Conservation (phyloP, 1,140 invertebrate species). For the Mercenaria mercenaria region DNA sequence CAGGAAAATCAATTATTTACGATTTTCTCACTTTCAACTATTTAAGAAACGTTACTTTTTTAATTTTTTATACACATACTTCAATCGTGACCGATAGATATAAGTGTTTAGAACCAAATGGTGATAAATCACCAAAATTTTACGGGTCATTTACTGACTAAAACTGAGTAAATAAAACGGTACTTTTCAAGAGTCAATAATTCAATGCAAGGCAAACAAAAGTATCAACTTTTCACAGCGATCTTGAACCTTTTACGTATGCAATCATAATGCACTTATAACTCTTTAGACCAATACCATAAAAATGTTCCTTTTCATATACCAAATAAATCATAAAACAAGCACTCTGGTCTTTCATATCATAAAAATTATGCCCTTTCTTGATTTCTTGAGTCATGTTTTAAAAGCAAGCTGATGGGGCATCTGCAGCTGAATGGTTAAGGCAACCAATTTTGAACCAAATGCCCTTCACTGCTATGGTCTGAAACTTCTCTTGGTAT, state of each 20-base stretch:
- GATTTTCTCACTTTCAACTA: neutral
- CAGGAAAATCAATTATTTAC: constrained; percentile 36
- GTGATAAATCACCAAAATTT: neutral
- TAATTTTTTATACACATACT: neutral
- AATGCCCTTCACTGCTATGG: too few species aligned
- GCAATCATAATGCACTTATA: neutral
- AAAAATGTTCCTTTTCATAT: neutral
- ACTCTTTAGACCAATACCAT: neutral
- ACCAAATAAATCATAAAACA: constrained; percentile 16
- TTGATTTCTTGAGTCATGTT: too few species aligned
- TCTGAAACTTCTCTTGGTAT: too few species aligned
- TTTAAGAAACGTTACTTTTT: constrained; percentile 11
- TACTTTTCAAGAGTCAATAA: constrained; percentile 10
- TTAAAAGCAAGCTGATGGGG: too few species aligned
- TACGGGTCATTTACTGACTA: neutral
- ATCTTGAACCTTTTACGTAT: neutral
- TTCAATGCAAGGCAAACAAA: constrained; percentile 12
- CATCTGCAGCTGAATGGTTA: too few species aligned
- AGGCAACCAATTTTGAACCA: too few species aligned
- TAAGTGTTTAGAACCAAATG: neutral
- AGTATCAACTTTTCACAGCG: neutral
- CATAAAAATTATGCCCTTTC: too few species aligned
- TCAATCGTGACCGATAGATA: neutral
- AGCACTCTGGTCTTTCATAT: neutral
- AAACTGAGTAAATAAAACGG: constrained; percentile 8